A percentile compares a stretch with the other conserved stretches of the same genome.
Conservation (phyloP, 2,888 invertebrate species). For the Tromatobia lineatoria region DNA sequence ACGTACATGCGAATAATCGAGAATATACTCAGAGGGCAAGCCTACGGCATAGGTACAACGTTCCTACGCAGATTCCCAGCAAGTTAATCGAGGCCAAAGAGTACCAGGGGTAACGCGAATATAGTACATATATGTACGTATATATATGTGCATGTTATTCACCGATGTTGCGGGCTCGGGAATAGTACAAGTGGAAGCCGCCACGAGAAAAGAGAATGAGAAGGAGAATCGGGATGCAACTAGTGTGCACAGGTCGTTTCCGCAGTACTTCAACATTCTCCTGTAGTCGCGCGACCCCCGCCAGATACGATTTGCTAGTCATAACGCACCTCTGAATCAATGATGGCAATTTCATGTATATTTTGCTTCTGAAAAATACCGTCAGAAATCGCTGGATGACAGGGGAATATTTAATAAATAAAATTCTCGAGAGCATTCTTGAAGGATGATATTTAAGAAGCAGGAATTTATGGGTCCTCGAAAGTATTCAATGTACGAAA, state of each 20-base stretch:
- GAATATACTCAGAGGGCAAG: conserved; percentile 27
- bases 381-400: neutral
- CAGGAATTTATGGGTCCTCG: no score
- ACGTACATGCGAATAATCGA: conserved; percentile 43
- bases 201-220: conserved; percentile 23
- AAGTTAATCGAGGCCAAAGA: conserved; percentile 54
- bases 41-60: conserved; percentile 16
- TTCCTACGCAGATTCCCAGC: conserved; percentile 30
- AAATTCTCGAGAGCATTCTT: no score
- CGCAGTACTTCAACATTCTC: conserved; percentile 25
- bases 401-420: neutral
- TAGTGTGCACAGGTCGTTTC: conserved; percentile 39
- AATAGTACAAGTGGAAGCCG: conserved; percentile 35
- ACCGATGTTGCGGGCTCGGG: conserved; percentile 28
- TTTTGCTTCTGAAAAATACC: neutral
- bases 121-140: conserved; percentile 1
- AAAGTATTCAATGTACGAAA: no score
- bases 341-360: conserved; percentile 9
- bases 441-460: no score
- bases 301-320: neutral
- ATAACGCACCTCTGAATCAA: conserved; percentile 1
- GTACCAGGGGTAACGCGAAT: conserved; percentile 17
- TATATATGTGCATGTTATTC: neutral
- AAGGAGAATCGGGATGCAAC: conserved; percentile 49
- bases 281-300: conserved; percentile 8